Conservation (phyloP, 2,113 vertebrate genomes). For the Gallinago jamesoni region DNA sequence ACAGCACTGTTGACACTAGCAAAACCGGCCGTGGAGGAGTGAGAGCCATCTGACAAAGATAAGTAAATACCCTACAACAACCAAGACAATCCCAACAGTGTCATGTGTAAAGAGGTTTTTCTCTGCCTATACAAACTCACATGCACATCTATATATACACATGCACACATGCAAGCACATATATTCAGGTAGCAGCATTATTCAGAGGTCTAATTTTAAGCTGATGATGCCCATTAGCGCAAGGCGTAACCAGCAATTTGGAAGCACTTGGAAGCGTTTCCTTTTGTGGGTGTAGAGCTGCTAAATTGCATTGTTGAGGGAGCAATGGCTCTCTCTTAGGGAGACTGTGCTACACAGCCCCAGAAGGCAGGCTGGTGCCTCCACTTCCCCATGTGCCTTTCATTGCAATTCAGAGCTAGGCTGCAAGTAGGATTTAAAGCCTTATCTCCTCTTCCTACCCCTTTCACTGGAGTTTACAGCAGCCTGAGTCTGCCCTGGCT, state of each 20-base stretch:
- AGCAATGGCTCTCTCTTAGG: neutral
- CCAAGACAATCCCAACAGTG: neutral
- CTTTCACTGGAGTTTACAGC: neutral
- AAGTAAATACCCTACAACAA: neutral
- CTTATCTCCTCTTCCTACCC: neutral
- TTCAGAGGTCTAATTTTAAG: neutral
- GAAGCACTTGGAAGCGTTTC: neutral
- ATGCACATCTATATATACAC: neutral
- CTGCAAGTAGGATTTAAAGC: neutral
- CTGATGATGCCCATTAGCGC: neutral
- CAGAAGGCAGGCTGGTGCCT: neutral
- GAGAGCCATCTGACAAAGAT: neutral
- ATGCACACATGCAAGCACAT: neutral
- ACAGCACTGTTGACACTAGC: neutral
- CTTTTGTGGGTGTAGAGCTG: neutral
- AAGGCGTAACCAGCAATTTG: neutral
- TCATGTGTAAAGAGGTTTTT: neutral
- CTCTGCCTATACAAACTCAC: neutral
- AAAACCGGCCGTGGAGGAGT: fast-evolving
- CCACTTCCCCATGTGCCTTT: neutral
- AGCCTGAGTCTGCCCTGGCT: neutral
- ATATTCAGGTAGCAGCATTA: neutral
- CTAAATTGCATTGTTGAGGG: neutral
- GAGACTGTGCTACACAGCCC: neutral
- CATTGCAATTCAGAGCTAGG: neutral